A percentile compares a stretch with the other conserved stretches of the same genome.
Conservation (phyloP, 2,888 invertebrate species). For the Sinohyriopsis cumingii region DNA sequence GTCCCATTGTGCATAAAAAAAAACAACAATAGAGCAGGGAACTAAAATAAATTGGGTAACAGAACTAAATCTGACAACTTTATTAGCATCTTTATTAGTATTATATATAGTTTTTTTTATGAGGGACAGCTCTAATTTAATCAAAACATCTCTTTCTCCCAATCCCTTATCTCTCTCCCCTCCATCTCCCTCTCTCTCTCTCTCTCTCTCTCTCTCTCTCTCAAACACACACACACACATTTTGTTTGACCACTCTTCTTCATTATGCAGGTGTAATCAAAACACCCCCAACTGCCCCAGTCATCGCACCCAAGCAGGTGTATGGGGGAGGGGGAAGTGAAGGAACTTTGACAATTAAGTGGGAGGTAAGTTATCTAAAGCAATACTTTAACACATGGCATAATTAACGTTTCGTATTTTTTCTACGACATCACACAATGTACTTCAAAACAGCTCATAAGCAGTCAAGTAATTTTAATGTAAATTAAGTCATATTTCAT, state of each 20-base stretch:
- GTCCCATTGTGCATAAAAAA: too few species aligned
- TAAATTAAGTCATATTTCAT: too few species aligned
- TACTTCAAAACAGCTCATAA: too few species aligned
- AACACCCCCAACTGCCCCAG: constrained; percentile 75
- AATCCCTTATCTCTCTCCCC: neutral
- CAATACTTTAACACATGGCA: too few species aligned
- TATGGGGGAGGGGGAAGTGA: constrained; percentile 92
- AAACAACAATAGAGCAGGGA: too few species aligned
- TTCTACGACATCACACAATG: too few species aligned
- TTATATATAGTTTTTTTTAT: too few species aligned
- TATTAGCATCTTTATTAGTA: too few species aligned
- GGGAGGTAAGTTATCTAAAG: constrained; percentile 75
- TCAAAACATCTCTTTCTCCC: neutral
- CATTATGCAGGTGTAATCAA: constrained; percentile 18
- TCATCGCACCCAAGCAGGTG: constrained; percentile 74
- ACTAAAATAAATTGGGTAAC: too few species aligned
- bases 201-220: constrained; percentile 17
- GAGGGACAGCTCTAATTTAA: neutral
- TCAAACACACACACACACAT: constrained; percentile 8
- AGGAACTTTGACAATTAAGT: constrained; percentile 92
- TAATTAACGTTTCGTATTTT: too few species aligned
- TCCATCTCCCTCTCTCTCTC: constrained; percentile 16
- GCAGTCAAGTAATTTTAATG: too few species aligned
- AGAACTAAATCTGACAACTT: too few species aligned
- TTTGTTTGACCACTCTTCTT: constrained; percentile 1